These are phyloP conservation scores for Neodon shergylaensis DNA, from an alignment of 2,113 vertebrate species.

Conservation along the genomic window DNA sequence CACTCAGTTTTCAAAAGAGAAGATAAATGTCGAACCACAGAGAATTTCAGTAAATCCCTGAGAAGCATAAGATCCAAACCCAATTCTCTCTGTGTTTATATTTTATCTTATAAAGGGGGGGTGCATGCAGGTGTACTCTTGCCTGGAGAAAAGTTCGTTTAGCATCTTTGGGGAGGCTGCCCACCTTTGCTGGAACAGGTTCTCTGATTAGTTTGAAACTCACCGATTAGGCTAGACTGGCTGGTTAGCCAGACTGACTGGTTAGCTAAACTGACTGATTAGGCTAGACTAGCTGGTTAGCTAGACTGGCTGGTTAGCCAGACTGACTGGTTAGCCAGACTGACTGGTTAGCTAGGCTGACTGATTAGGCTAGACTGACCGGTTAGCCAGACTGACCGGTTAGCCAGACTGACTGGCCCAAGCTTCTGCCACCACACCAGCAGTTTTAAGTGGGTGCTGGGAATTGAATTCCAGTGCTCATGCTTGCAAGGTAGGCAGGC, in stretches of 20 bases:
- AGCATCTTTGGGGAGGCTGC: neutral
- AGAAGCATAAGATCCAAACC: neutral
- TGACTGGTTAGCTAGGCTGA: neutral
- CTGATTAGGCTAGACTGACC: too few relatives aligned
- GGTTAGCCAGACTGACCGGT: too few relatives aligned
- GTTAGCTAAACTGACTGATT: neutral
- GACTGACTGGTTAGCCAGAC: neutral
- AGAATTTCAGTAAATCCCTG: conserved; percentile 32
- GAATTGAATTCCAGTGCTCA: neutral
- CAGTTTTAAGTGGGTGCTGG: neutral
- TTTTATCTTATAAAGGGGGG: neutral
- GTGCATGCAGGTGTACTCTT: neutral
- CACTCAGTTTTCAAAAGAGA: neutral
- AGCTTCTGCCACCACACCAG: neutral
- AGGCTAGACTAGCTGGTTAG: too few relatives aligned
- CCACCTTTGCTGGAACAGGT: neutral
- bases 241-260: too few relatives aligned
- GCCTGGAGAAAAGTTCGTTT: neutral
- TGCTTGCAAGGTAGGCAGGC: neutral
- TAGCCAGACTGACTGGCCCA: neutral
- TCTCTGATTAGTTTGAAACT: neutral
- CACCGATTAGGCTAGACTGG: neutral
- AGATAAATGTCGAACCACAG: conserved; percentile 10
- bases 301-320: too few relatives aligned
- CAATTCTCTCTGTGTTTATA: neutral